Conservation (phyloP, 1,140 invertebrate species). For the Aphelinus certus region DNA sequence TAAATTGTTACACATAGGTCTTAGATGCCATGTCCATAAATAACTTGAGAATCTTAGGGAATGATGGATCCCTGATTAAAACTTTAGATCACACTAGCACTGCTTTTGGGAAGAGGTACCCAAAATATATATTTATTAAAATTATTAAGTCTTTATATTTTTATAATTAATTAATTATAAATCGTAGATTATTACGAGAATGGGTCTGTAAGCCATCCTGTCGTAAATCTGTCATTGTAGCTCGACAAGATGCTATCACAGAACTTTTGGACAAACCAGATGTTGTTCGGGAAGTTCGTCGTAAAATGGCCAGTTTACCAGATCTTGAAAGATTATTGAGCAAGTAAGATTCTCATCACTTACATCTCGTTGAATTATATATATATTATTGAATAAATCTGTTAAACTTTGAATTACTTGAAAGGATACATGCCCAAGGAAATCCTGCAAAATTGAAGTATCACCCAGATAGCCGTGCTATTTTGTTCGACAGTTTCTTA, state of each 20-base stretch:
- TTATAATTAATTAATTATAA: neutral
- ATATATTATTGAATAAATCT: no score
- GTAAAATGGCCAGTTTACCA: slow-evolving; percentile 81
- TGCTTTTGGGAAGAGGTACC: slow-evolving; percentile 87
- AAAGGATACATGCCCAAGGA: slow-evolving; percentile 88
- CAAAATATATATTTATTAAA: slow-evolving; percentile 5
- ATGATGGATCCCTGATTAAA: slow-evolving; percentile 83
- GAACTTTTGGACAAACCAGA: slow-evolving; percentile 76
- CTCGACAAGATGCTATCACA: slow-evolving; percentile 86
- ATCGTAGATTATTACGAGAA: slow-evolving; percentile 77
- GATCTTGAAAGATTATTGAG: slow-evolving; percentile 93
- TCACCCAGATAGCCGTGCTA: slow-evolving; percentile 93
- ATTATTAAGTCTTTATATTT: neutral
- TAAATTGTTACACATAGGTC: slow-evolving; percentile 66
- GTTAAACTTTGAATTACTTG: slow-evolving; percentile 24
- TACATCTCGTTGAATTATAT: no score
- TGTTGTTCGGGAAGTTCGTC: slow-evolving; percentile 72
- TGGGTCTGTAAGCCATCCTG: slow-evolving; percentile 96
- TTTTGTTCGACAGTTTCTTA: slow-evolving; percentile 89
- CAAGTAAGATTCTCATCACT: slow-evolving; percentile 70
- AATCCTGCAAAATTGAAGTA: slow-evolving; percentile 75
- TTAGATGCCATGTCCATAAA: slow-evolving; percentile 90
- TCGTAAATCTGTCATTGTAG: slow-evolving; percentile 76
- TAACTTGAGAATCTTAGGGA: slow-evolving; percentile 88
- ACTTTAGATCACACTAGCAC: slow-evolving; percentile 92